A percentile compares a stretch with the other conserved stretches of the same genome.
phyloP scores from a whole-genome alignment of 2,113 vertebrate genomes.

The Hydrochoerus hydrochaeris region DNA sequence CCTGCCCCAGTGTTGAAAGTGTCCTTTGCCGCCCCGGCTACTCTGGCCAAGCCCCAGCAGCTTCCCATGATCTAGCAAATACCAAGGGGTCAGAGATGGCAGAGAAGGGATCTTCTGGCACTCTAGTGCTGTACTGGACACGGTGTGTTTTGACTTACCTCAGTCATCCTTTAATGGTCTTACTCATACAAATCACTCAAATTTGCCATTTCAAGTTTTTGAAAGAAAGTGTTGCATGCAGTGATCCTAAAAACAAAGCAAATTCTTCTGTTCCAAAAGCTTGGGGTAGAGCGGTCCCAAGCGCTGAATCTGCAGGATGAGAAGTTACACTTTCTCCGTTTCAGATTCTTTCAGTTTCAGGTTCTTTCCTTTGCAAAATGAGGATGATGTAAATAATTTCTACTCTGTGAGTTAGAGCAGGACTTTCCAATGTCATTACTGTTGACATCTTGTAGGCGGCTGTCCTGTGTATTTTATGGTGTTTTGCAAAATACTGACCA shows the following conservation, averaged over 20 bases:
- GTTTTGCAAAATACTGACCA: not conserved
- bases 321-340: not conserved
- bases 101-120: not conserved
- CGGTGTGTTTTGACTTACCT: not conserved
- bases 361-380: not conserved
- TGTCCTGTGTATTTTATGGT: not conserved
- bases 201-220: not conserved
- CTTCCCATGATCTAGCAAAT: not conserved
- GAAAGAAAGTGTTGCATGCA: not conserved
- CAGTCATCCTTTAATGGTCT: not conserved
- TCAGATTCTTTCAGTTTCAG: not conserved
- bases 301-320: not conserved
- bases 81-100: not conserved
- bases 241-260: not conserved
- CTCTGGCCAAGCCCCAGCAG: too few species aligned
- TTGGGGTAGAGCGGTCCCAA: not conserved
- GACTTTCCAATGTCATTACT: not conserved
- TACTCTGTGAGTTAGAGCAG: not conserved
- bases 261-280: not conserved
- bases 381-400: not conserved
- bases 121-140: not conserved
- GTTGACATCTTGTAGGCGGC: not conserved
- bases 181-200: not conserved
- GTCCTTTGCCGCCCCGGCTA: accelerated
- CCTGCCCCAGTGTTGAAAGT: not conserved